Evolutionary conservation across 2,797 vertebrate genomes (phyloP), one percentile per base, ranked within the genome.

Genomic region (Lateolabrax maculatus): DNA sequence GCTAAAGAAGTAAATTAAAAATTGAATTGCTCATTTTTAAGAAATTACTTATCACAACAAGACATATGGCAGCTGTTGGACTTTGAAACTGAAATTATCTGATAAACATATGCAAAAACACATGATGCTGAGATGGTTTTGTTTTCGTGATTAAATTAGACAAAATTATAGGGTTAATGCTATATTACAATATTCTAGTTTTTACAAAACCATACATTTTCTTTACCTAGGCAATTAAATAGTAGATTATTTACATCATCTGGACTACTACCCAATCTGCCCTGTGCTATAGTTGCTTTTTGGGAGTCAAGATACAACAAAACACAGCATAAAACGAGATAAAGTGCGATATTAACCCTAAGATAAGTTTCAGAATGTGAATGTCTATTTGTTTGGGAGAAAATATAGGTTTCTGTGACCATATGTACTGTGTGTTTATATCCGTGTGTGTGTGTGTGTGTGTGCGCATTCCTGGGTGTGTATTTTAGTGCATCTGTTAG

Each of bases 401-500:
- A 62, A 3, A 57, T 39, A 36, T n/a, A 49, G 4, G 5, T 48
- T 66, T 69, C 23, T 68, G 23, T 52, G 39, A 62, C 41, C 25
- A 60, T 23, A 67, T 64, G 36, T 46, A 9, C 13, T 52, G 27
- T 57, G 70, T 27, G 46, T 31, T 3, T 34, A 6, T 34, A 34
- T 27, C 41, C 55, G 31, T 67, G 49, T 4, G 39, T 11, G 63
- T 57, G 58, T 31, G 2, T 56, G 49, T 60, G 29, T 57, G 29
- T 56, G 66, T 61, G 60, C 37, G 23, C 29, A 71, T 83, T 85
- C 63, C 71, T 85, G 75, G 71, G 60, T 64, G 76, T 87, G 83
- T 78, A 55, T 78, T 79, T 84, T 61, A 80, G 55, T 79, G 66
- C 75, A 68, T 76, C 72, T 61, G 80, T 69, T 67, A 65, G 88